Base-by-base conservation (phyloP, 2,888 invertebrate species). In the Cantharis nigra region DNA sequence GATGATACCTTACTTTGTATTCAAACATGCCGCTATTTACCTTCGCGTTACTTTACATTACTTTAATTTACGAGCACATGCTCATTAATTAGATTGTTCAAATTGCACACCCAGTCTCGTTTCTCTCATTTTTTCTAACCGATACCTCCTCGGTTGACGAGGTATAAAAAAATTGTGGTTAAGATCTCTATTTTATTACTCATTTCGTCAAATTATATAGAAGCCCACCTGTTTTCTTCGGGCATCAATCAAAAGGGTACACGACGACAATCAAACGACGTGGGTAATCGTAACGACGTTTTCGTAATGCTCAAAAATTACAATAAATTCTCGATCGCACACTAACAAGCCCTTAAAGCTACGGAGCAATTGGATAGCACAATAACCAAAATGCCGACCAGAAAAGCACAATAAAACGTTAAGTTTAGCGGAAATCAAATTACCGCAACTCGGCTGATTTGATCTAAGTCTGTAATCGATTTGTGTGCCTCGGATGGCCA, bases 401-500 rank as follows among this genome's bases (percentile, higher is more conserved):
- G 65, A 67, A 67, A 67, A 74, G 63, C 67, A 67, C 33, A 77
- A 78, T 78, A 78, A 78, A 75, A 75, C 72, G 72, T 72, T 75
- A 78, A 78, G 73, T 78, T 78, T 78, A 73, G 78, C 82, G 84
- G 85, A 85, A 85, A 85, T 84, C 79, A 82, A 85, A 85, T 85
- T 85, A 85, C 83, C 81, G 82, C 83, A 82, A 83, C 81, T 83
- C 82, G 80, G 80, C 79, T 84, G 83, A 85, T 84, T 83, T 82
- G 81, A 83, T 83, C 81, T 81, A 81, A 82, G 78, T 67, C 82
- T 80, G 82, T 83, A 82, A 84, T 82, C 82, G 82, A 83, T 81
- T 81, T 82, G 81, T 81, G 79, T 80, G 81, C 81, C 80, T 82
- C 81, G 80, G 81, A 84, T 83, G 79, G 84, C 83, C 83, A 85